phyloP scores from a whole-genome alignment of 64 coral and sea anemone genomes.

The Anthopleura sola region DNA sequence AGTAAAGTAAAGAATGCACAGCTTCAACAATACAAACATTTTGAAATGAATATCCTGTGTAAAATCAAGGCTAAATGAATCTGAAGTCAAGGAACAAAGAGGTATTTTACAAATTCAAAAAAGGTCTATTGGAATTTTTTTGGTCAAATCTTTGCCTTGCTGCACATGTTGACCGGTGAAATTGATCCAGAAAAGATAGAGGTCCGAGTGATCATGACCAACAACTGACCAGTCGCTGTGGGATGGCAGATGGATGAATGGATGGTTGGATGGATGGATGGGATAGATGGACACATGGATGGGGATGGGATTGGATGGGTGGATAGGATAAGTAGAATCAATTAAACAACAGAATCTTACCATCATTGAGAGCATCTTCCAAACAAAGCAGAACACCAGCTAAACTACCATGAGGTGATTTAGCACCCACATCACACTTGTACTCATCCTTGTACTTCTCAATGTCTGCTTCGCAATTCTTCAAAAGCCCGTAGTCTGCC shows the following conservation, averaged over 20 bases:
- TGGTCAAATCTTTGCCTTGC: too few species aligned
- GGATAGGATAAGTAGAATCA: background rate
- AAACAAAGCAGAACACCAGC: slow-evolving; percentile 52
- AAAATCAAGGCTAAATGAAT: too few species aligned
- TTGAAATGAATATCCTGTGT: too few species aligned
- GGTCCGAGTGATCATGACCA: too few species aligned
- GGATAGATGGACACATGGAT: background rate
- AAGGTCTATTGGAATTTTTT: too few species aligned
- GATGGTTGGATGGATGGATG: background rate
- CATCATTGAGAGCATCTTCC: slow-evolving; percentile 46
- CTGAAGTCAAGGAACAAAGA: too few species aligned
- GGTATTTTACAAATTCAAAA: too few species aligned
- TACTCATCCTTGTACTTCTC: slow-evolving; percentile 31
- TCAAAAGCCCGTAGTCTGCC: slow-evolving; percentile 56
- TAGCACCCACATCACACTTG: slow-evolving; percentile 15
- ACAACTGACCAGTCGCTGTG: too few species aligned
- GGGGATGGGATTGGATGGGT: background rate
- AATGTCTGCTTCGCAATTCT: slow-evolving; percentile 31
- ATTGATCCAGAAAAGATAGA: too few species aligned
- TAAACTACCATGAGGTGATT: slow-evolving; percentile 40
- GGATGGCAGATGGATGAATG: background rate
- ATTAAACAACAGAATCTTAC: slow-evolving; percentile 12
- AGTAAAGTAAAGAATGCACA: too few species aligned
- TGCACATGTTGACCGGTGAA: too few species aligned
- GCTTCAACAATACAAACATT: too few species aligned